These are phyloP conservation scores for Heliconius nattereri DNA, from an alignment of 1,140 invertebrate genomes.

Conservation along the genomic window DNA sequence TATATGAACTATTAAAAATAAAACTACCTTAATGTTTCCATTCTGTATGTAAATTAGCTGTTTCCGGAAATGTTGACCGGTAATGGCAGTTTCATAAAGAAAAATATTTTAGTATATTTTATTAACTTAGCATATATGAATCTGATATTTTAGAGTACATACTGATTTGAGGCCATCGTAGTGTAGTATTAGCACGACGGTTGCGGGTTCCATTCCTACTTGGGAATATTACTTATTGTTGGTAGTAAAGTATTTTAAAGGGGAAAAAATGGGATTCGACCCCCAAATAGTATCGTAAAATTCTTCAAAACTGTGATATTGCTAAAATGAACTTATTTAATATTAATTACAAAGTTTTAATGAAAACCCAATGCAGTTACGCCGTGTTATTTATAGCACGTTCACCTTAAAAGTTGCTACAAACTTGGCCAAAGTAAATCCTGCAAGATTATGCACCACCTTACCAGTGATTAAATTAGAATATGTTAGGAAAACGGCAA, in stretches of 20 bases:
- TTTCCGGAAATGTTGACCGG: neutral
- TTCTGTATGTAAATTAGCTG: neutral
- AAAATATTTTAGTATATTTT: neutral
- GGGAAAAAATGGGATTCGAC: no score
- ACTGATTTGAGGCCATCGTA: no score
- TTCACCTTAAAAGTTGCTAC: constrained; percentile 3
- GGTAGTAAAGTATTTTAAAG: no score
- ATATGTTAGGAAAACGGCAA: neutral
- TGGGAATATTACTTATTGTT: no score
- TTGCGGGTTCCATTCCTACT: no score
- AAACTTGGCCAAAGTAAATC: constrained; percentile 12
- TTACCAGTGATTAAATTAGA: neutral
- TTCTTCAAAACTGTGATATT: no score
- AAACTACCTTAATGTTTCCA: neutral
- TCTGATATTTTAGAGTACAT: neutral
- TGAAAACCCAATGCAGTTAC: neutral
- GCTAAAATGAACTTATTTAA: neutral
- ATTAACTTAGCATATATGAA: neutral
- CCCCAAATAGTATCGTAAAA: no score
- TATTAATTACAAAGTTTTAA: constrained; percentile 5
- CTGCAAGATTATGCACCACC: constrained; percentile 1
- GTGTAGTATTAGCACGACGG: no score
- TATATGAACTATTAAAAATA: neutral
- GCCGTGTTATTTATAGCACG: neutral
- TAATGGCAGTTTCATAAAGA: constrained; percentile 1